Conservation (phyloP, 2,888 invertebrate species). For the Petrolisthes manimaculis region DNA sequence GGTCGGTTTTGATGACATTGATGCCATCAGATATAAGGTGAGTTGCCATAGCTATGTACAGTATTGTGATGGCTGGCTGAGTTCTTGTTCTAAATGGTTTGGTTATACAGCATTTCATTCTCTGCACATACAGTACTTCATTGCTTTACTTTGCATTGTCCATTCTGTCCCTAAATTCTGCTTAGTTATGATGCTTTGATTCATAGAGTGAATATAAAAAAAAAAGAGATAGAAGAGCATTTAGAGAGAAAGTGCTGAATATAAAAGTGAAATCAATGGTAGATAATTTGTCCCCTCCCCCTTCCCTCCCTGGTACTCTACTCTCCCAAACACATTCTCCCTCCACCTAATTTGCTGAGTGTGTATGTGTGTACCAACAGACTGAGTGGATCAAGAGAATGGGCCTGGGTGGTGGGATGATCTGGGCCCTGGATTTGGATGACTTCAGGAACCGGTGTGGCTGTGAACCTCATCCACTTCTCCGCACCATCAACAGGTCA, state of each 20-base stretch:
- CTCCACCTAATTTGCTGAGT: neutral
- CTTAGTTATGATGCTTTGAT: too few species aligned
- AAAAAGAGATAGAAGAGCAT: too few species aligned
- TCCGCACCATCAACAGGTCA: constrained; percentile 82
- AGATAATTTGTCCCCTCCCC: neutral
- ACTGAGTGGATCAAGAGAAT: constrained; percentile 82
- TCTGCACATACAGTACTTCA: too few species aligned
- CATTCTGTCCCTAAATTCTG: too few species aligned
- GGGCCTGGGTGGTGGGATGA: constrained; percentile 88
- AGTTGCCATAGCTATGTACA: neutral
- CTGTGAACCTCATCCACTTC: constrained; percentile 83
- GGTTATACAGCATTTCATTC: too few species aligned
- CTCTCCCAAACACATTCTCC: neutral
- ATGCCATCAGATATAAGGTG: constrained; percentile 69
- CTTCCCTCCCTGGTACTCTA: neutral
- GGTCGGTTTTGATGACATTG: constrained; percentile 92
- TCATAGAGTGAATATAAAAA: too few species aligned
- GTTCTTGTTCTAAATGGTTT: neutral
- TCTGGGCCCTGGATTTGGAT: constrained; percentile 91
- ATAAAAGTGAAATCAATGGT: too few species aligned
- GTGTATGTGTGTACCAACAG: constrained; percentile 66
- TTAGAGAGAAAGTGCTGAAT: too few species aligned
- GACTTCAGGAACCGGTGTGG: constrained; percentile 85
- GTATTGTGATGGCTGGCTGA: neutral
- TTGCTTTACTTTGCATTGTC: neutral